These are phyloP conservation scores for Ochotona curzoniae DNA, from an alignment of 2,113 vertebrate genomes.

Conservation along the genomic window DNA sequence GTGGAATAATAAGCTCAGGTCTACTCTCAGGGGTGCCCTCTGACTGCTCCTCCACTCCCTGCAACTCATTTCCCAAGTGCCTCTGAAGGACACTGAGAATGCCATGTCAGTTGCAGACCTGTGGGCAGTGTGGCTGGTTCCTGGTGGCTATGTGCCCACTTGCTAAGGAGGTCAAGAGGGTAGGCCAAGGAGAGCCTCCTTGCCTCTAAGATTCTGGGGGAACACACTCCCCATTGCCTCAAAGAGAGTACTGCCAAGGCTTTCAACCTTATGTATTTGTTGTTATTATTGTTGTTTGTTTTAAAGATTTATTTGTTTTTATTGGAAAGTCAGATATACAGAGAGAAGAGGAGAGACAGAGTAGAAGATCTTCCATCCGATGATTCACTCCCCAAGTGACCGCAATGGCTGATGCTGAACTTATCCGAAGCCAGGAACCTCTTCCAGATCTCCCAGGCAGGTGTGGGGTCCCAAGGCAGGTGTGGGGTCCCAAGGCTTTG, in stretches of 20 bases:
- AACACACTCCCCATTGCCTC: background rate
- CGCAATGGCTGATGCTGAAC: too few species aligned
- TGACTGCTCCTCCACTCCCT: constrained; percentile 8
- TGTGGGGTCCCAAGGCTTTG: too few species aligned
- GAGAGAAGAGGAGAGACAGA: too few species aligned
- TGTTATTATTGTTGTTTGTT: too few species aligned
- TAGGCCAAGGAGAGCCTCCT: background rate
- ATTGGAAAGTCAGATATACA: too few species aligned
- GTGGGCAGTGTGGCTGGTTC: background rate
- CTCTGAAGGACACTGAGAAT: constrained; percentile 46
- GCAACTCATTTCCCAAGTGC: background rate
- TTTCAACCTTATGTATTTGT: background rate
- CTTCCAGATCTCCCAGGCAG: too few species aligned
- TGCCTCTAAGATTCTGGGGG: background rate
- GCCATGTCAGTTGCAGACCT: constrained; percentile 4
- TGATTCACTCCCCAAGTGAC: too few species aligned
- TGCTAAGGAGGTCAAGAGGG: constrained; percentile 9
- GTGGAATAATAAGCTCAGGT: constrained; percentile 12
- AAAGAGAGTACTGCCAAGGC: background rate
- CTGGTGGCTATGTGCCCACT: background rate
- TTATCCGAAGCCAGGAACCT: too few species aligned
- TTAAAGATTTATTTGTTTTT: too few species aligned
- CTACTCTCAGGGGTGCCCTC: background rate
- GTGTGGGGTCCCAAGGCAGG: too few species aligned
- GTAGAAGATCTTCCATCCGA: too few species aligned